These are phyloP conservation scores for Drosophila recens DNA, from an alignment of 2,888 invertebrate species.

Conservation along the genomic window DNA sequence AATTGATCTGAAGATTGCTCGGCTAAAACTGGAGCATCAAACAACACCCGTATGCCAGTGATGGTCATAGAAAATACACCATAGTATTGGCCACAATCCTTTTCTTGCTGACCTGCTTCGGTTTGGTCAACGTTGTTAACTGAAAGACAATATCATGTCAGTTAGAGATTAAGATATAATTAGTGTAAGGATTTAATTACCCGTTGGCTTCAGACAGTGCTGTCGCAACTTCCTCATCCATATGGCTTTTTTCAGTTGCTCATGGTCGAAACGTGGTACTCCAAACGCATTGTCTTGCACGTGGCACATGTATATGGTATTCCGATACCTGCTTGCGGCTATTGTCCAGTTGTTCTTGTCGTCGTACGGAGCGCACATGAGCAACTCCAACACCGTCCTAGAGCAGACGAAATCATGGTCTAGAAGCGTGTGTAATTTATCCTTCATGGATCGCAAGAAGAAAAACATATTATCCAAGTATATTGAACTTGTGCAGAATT, in stretches of 20 bases:
- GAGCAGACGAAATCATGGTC: constrained; percentile 56
- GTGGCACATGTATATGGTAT: constrained; percentile 57
- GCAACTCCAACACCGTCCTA: constrained; percentile 42
- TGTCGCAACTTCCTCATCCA: constrained; percentile 32
- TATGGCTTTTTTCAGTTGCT: not conserved
- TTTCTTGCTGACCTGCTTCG: not conserved
- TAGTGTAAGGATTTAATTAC: constrained; percentile 3
- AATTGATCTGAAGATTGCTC: not conserved
- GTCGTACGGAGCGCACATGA: constrained; percentile 63
- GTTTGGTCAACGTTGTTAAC: not conserved
- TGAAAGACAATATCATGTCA: not conserved
- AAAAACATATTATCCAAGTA: constrained; percentile 57
- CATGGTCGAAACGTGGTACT: not conserved
- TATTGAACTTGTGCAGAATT: not conserved
- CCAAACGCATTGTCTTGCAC: not conserved
- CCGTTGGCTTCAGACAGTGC: constrained; percentile 24
- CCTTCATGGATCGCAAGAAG: constrained; percentile 23
- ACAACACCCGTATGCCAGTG: constrained; percentile 34
- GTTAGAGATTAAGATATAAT: no score
- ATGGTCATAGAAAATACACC: constrained; percentile 48
- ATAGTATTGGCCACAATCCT: constrained; percentile 29
- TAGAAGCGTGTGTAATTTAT: not conserved
- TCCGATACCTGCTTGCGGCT: constrained; percentile 44
- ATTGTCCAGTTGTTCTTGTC: constrained; percentile 46
- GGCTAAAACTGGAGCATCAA: constrained; percentile 61